Conservation (phyloP, 2,797 vertebrate genomes). For the Tangara arthus region DNA sequence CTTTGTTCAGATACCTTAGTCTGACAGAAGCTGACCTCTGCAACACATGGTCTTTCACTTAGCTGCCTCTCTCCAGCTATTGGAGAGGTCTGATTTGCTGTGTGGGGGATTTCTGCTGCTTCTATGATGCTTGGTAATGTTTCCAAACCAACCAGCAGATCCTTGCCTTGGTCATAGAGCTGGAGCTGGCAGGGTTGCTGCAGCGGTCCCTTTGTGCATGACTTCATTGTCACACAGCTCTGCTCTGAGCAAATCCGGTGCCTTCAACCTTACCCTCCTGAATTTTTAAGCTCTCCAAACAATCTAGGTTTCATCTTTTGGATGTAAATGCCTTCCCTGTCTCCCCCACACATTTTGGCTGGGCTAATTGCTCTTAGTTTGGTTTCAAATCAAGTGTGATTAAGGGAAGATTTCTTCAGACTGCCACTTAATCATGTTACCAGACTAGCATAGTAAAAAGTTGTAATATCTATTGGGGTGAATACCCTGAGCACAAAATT, state of each 20-base stretch:
- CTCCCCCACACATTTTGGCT: not conserved
- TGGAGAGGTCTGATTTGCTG: not conserved
- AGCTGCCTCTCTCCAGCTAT: not conserved
- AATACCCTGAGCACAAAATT: not conserved
- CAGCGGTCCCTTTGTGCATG: not conserved
- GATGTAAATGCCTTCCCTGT: not conserved
- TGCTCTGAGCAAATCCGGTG: not conserved
- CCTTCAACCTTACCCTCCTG: not conserved
- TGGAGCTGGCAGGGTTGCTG: not conserved
- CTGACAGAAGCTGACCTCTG: constrained; percentile 14
- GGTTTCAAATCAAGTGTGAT: constrained; percentile 11
- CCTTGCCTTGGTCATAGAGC: not conserved
- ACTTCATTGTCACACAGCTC: not conserved
- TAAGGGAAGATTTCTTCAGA: not conserved
- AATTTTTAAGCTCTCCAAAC: not conserved
- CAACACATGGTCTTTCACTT: constrained; percentile 20
- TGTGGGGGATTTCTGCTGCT: constrained; percentile 14
- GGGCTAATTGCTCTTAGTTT: constrained; percentile 1
- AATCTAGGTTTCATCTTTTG: not conserved
- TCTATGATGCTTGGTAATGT: not conserved
- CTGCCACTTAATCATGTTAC: not conserved
- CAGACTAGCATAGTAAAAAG: not conserved
- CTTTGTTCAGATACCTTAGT: constrained; percentile 23
- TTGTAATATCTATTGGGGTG: not conserved
- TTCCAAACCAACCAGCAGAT: fast-evolving